phyloP scores from a whole-genome alignment of 2,888 invertebrate species.

The Reticulitermes lucifugus region DNA sequence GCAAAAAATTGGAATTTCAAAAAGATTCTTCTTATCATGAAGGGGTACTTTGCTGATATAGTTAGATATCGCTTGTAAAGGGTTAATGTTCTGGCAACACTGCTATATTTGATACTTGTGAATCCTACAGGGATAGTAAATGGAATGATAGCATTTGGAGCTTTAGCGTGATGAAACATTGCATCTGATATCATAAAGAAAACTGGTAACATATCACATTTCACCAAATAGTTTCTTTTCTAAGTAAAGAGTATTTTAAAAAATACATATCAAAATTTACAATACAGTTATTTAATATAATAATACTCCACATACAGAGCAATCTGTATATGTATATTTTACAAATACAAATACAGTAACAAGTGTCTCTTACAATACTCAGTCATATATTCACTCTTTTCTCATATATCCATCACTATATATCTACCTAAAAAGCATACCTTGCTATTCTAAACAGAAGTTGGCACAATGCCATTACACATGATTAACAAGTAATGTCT shows the following conservation, averaged over 20 bases:
- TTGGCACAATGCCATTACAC: background rate
- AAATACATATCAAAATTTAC: background rate
- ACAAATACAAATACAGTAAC: background rate
- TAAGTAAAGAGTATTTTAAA: background rate
- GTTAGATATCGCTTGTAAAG: background rate
- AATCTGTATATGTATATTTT: background rate
- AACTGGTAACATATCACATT: background rate
- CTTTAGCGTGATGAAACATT: background rate
- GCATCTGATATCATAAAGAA: background rate
- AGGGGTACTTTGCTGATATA: background rate
- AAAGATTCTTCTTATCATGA: too few species aligned
- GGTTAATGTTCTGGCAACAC: background rate
- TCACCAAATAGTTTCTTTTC: background rate
- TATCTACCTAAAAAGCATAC: background rate
- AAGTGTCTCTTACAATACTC: background rate
- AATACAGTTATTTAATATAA: constrained; percentile 12
- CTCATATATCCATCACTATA: background rate
- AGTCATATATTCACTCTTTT: background rate
- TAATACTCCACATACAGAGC: background rate
- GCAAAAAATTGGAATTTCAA: too few species aligned
- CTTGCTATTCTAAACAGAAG: background rate
- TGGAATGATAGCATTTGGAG: background rate
- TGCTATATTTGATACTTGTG: background rate
- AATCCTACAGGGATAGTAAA: background rate
- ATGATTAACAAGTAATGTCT: background rate